These are phyloP conservation scores for Daubentonia madagascariensis DNA, from an alignment of 2,113 vertebrate genomes.

Conservation along the genomic window DNA sequence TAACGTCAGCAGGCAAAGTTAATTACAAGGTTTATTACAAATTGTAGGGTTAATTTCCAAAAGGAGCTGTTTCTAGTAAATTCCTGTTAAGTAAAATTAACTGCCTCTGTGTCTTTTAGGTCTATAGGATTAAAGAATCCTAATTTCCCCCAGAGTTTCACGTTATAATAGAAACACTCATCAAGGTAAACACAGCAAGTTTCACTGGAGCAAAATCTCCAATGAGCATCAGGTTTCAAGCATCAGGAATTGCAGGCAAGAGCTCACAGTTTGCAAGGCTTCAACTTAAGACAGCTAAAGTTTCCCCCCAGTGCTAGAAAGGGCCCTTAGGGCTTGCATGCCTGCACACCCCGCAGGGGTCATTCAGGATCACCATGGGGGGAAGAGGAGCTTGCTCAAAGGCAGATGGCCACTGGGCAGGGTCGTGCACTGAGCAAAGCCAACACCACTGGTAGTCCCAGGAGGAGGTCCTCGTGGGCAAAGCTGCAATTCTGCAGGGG, in stretches of 20 bases:
- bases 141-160: neutral
- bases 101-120: neutral
- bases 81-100: neutral
- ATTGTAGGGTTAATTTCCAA: neutral
- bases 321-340: neutral
- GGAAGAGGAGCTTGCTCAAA: neutral
- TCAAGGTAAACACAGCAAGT: neutral
- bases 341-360: neutral
- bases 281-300: neutral
- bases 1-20: neutral
- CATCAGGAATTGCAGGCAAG: neutral
- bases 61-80: slow-evolving; percentile 4
- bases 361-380: neutral
- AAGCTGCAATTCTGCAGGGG: neutral
- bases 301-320: neutral
- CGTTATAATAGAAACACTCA: neutral
- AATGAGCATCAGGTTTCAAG: neutral
- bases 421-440: neutral
- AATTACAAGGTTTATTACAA: neutral
- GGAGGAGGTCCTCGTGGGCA: neutral
- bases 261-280: neutral
- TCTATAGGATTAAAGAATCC: neutral
- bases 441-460: neutral
- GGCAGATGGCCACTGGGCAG: neutral
- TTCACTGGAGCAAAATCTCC: slow-evolving; percentile 32